phyloP scores from a whole-genome alignment of 2,888 invertebrate genomes.

The Idaea aversata region DNA sequence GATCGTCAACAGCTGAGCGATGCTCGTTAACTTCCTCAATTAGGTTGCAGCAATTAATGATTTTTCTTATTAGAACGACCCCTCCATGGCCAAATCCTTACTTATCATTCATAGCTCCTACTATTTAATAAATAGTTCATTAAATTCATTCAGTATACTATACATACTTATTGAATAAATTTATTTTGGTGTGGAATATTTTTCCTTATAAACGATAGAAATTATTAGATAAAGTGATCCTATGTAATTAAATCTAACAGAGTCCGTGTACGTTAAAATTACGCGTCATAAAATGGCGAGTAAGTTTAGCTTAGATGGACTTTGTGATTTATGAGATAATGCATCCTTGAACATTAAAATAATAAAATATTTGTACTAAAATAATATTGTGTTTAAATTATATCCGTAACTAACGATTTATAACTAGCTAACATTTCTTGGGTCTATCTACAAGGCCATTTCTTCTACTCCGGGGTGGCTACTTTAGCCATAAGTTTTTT shows the following conservation, averaged over 20 bases:
- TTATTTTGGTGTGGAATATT: not conserved
- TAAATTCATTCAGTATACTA: not conserved
- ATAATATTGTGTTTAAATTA: conserved; percentile 16
- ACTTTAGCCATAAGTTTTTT: conserved; percentile 27
- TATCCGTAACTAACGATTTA: not conserved
- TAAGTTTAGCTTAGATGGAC: conserved; percentile 7
- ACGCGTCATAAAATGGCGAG: not conserved
- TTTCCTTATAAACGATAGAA: not conserved
- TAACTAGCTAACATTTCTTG: conserved; percentile 33
- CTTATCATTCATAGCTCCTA: not conserved
- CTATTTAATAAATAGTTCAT: not conserved
- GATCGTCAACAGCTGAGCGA: no score
- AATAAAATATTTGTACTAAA: conserved; percentile 34
- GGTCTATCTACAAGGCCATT: conserved; percentile 59
- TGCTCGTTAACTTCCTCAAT: no score
- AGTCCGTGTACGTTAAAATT: not conserved
- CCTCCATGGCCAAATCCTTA: not conserved
- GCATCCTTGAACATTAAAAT: conserved; percentile 13
- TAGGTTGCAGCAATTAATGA: no score
- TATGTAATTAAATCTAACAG: not conserved
- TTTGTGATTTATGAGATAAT: conserved; percentile 7
- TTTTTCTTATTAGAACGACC: no score
- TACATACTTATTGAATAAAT: not conserved
- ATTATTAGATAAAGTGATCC: not conserved
- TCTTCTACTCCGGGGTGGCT: conserved; percentile 39